Percentiles rank a stretch among this genome's conserved stretches.
Evolutionary conservation across 2,888 invertebrate genomes (phyloP).

Genomic region (Nebria brevicollis): DNA sequence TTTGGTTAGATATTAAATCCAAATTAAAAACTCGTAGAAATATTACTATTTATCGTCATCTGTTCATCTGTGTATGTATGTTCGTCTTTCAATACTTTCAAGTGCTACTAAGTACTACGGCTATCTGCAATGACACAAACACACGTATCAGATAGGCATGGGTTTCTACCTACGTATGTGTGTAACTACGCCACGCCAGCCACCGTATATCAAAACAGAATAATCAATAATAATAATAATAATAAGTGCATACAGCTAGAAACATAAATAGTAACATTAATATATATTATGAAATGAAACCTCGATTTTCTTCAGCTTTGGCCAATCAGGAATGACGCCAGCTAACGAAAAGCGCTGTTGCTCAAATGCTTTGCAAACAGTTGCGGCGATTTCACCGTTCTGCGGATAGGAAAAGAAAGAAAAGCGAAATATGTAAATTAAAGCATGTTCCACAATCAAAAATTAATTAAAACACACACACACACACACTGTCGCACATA

Average conservation of each 20-base stretch:
- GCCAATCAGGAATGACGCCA: slow-evolving; percentile 57
- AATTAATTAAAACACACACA: slow-evolving; percentile 47
- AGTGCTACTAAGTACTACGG: background rate
- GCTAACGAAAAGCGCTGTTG: slow-evolving; percentile 51
- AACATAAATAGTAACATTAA: slow-evolving; percentile 42
- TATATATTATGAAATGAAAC: slow-evolving; percentile 51
- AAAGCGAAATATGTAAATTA: slow-evolving; percentile 48
- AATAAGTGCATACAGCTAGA: slow-evolving; percentile 5
- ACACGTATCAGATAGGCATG: background rate
- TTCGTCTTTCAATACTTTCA: background rate
- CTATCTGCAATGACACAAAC: background rate
- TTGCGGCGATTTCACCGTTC: slow-evolving; percentile 39
- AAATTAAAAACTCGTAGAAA: slow-evolving; percentile 12
- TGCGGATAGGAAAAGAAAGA: slow-evolving; percentile 37
- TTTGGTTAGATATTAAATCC: slow-evolving; percentile 23
- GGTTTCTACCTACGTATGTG: background rate
- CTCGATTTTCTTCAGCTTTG: slow-evolving; percentile 58
- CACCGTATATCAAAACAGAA: background rate
- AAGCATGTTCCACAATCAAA: slow-evolving; percentile 42
- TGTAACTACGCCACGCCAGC: slow-evolving; percentile 3
- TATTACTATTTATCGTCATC: slow-evolving; percentile 36
- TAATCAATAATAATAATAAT: background rate
- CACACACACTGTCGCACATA: slow-evolving; percentile 42
- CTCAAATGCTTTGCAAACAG: slow-evolving; percentile 36
- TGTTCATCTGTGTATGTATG: slow-evolving; percentile 9